These are phyloP conservation scores for Drosophila oshimai DNA, from an alignment of 1,140 invertebrate genomes.

Conservation along the genomic window DNA sequence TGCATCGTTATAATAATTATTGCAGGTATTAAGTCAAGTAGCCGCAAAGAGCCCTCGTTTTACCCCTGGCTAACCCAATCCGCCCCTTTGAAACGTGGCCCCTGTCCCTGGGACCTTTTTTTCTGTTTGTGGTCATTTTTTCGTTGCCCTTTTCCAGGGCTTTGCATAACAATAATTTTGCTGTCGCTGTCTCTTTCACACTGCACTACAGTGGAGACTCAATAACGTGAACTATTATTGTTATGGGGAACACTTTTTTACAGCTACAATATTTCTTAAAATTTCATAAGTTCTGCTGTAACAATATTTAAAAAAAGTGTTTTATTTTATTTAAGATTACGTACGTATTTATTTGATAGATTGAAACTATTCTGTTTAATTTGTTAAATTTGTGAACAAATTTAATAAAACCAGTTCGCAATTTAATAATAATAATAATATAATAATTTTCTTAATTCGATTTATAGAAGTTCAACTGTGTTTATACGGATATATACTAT, in stretches of 20 bases:
- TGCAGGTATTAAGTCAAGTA: constrained; percentile 80
- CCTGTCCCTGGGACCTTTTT: background rate
- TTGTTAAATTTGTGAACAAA: too few relatives aligned
- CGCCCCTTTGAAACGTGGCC: constrained; percentile 3
- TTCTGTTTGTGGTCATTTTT: constrained; percentile 33
- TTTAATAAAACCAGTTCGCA: too few relatives aligned
- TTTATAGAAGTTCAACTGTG: background rate
- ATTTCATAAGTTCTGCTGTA: too few relatives aligned
- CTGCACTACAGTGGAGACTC: constrained; percentile 2
- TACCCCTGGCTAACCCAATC: constrained; percentile 24
- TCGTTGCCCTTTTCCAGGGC: constrained; percentile 28
- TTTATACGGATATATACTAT: constrained; percentile 9
- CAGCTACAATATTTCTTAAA: too few relatives aligned
- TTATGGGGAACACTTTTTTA: too few relatives aligned
- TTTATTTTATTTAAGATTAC: too few relatives aligned
- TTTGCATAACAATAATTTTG: constrained; percentile 75
- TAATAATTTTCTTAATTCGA: too few relatives aligned
- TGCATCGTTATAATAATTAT: constrained; percentile 78
- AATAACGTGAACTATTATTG: background rate
- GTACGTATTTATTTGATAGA: too few relatives aligned
- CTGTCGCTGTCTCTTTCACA: background rate
- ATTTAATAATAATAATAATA: too few relatives aligned
- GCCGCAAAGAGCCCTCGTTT: constrained; percentile 60
- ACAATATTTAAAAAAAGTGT: too few relatives aligned
- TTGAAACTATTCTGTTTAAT: too few relatives aligned